These are phyloP conservation scores for Heliconius congener DNA, from an alignment of 1,140 invertebrate genomes.

Conservation along the genomic window DNA sequence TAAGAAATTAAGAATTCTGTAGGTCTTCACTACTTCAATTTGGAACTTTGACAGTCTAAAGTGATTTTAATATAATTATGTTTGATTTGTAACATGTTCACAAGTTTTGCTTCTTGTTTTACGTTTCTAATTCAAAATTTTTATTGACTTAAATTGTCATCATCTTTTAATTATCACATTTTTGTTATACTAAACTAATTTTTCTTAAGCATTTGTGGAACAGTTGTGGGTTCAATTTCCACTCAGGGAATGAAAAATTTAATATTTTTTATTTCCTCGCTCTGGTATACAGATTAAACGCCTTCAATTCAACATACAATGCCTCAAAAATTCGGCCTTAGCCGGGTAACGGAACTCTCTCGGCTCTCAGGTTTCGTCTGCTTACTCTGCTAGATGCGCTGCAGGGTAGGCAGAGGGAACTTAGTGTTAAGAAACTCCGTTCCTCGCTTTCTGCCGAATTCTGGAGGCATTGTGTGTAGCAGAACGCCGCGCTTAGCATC, in stretches of 20 bases:
- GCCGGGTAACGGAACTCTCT: too few relatives aligned
- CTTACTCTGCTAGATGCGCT: too few relatives aligned
- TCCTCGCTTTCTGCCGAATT: too few relatives aligned
- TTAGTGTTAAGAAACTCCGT: too few relatives aligned
- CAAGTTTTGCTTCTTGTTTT: not conserved
- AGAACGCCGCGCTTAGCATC: too few relatives aligned
- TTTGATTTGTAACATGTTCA: slow-evolving; percentile 11
- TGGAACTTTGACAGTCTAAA: not conserved
- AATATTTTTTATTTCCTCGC: too few relatives aligned
- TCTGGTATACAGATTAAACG: not conserved
- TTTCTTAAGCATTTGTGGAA: not conserved
- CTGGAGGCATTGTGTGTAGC: too few relatives aligned
- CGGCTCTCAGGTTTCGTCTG: too few relatives aligned
- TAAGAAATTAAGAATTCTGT: not conserved
- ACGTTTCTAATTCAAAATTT: not conserved
- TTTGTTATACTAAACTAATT: not conserved
- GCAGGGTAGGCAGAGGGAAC: too few relatives aligned
- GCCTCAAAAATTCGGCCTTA: not conserved
- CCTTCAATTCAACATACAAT: not conserved
- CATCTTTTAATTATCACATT: not conserved
- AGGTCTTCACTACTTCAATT: not conserved
- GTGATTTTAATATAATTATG: not conserved
- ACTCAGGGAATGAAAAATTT: too few relatives aligned
- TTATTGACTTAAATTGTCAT: not conserved
- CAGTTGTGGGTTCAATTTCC: too few relatives aligned